These are phyloP conservation scores for Phalacrocorax aristotelis DNA, from an alignment of 2,113 vertebrate genomes.

Conservation along the genomic window DNA sequence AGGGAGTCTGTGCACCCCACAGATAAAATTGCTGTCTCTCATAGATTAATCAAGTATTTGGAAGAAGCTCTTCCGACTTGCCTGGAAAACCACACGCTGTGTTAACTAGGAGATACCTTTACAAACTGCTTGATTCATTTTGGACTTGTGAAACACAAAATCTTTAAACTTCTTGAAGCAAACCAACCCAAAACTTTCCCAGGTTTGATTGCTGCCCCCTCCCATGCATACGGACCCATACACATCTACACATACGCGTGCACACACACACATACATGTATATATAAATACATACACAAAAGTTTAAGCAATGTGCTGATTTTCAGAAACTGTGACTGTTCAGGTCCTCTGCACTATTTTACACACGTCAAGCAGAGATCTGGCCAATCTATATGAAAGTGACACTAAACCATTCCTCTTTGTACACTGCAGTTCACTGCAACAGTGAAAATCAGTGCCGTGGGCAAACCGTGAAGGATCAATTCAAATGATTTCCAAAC, in stretches of 20 bases:
- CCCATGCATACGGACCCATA: not conserved
- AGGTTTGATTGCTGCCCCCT: not conserved
- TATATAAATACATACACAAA: accelerated
- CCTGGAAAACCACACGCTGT: not conserved
- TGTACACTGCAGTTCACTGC: not conserved
- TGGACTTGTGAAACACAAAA: not conserved
- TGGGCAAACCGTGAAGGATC: not conserved
- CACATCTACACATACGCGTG: not conserved
- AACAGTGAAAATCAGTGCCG: not conserved
- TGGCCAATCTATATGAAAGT: not conserved
- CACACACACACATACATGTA: too few species aligned
- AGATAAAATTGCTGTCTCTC: slow-evolving; percentile 40
- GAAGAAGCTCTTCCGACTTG: not conserved
- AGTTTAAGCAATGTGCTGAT: not conserved
- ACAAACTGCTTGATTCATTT: not conserved
- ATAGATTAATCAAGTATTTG: slow-evolving; percentile 24
- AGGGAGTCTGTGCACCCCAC: not conserved
- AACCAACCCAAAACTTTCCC: not conserved
- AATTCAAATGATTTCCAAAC: not conserved
- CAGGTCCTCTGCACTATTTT: not conserved
- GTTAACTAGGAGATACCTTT: not conserved
- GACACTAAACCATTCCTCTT: not conserved
- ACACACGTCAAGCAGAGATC: not conserved
- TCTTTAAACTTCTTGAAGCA: not conserved
- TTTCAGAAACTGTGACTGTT: not conserved